A percentile compares a stretch with the other conserved stretches of the same genome.
These are phyloP conservation scores for Mechanitis mazaeus DNA, from an alignment of 2,888 invertebrate species.

Conservation along the genomic window DNA sequence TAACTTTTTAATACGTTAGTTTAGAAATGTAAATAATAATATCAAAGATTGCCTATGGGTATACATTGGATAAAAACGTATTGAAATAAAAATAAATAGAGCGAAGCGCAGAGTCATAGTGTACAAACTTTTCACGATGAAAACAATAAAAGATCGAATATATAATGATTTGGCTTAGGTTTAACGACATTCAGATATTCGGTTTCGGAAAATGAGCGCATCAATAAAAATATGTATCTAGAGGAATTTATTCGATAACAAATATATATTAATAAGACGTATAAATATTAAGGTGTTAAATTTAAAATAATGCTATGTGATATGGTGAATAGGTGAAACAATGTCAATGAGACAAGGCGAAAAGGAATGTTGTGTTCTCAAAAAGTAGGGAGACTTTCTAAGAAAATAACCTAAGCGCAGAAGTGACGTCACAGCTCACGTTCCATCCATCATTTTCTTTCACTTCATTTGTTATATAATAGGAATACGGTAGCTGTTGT, in stretches of 20 bases:
- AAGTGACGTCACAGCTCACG: slow-evolving; percentile 42
- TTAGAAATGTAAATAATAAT: too few species aligned
- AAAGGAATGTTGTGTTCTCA: background rate
- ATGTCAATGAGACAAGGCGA: background rate
- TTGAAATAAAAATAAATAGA: slow-evolving; percentile 8
- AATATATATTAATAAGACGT: too few species aligned
- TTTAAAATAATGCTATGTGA: too few species aligned
- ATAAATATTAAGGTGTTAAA: too few species aligned
- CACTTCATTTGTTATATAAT: slow-evolving; percentile 59
- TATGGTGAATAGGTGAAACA: background rate
- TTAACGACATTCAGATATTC: slow-evolving; percentile 41
- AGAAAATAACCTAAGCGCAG: slow-evolving; percentile 42
- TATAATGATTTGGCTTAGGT: slow-evolving; percentile 53
- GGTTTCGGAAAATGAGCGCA: slow-evolving; percentile 46
- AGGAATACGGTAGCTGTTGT: too few species aligned
- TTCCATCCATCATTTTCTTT: slow-evolving; percentile 68
- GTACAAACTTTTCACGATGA: slow-evolving; percentile 27
- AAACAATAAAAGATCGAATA: slow-evolving; percentile 39
- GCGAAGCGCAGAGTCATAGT: slow-evolving; percentile 13
- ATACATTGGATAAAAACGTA: background rate
- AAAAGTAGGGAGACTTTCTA: slow-evolving; percentile 30
- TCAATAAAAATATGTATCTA: slow-evolving; percentile 48
- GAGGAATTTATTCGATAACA: too few species aligned
- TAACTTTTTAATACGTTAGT: background rate
- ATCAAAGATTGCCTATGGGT: too few species aligned